Evolutionary conservation across 2,888 invertebrate genomes (phyloP), one percentile per base, ranked within the genome.

Genomic region (Drosophila meridiana): DNA sequence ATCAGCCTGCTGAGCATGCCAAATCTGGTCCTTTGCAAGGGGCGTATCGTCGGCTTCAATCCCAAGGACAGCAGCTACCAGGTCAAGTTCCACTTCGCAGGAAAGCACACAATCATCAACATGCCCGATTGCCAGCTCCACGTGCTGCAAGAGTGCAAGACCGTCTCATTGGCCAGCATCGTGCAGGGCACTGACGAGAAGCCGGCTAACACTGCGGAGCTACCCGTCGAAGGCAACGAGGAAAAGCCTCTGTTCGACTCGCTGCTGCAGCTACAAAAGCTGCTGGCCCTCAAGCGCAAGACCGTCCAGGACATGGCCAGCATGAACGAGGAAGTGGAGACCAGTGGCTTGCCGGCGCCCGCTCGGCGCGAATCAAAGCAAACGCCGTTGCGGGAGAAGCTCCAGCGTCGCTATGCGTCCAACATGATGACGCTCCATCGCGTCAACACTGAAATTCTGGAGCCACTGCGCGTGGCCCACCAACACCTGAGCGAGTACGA

Each of bases 351-450:
- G 0, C 45, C 57, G 3, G 20, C 14, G 3, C 13, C 69, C 2
- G 28, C 36, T 5, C 83, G 77, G 0, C 86, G 84, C 0, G 77
- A 82, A 4, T 8, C 61, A 20, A 83, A 62, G 64, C 53, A 57
- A 5, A 61, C 52, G 0, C 47, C 68, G 1, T 55, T 70, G 2
- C 69, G 73, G 0, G 78, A 78, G 40, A 73, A 70, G 20, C 52
- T 78, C 4, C 87, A 87, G 34, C 69, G 68, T 11, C 70, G 69
- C 20, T 75, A 69, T 56, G 67, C 73, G 0, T 20, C 65, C 56
- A 73, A 64, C 13, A 70, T 87, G 58, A 65, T 70, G 20, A 62
- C 64, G 0, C 38, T 84, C 32, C 69, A 82, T 48, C 69, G 83
- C 0, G 55, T 83, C 4, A 84, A 84, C 32, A 48, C 28, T 0